Percentiles rank a stretch among this genome's conserved stretches.
Evolutionary conservation across 2,888 invertebrate genomes (phyloP).

Genomic region (Prosopocoilus inquinatus): DNA sequence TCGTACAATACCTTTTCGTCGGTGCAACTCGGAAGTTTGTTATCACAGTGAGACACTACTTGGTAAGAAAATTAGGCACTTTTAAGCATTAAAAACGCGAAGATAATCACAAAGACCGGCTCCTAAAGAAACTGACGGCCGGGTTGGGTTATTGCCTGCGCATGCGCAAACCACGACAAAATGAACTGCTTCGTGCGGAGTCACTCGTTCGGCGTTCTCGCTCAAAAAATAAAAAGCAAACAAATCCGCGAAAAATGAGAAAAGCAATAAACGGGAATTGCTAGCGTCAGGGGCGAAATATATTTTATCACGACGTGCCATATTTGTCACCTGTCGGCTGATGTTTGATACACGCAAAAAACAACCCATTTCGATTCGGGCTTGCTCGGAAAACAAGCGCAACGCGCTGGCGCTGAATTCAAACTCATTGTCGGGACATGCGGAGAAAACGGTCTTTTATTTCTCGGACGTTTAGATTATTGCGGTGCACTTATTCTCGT

Average conservation of each 20-base stretch:
- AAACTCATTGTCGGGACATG: no score
- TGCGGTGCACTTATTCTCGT: no score
- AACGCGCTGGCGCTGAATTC: no score
- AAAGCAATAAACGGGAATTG: not conserved
- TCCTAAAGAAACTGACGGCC: constrained; percentile 26
- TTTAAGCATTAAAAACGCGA: constrained; percentile 7
- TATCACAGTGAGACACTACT: constrained; percentile 20
- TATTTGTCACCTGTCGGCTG: no score
- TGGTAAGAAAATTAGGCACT: constrained; percentile 25
- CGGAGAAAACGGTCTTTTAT: no score
- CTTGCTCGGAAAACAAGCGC: no score
- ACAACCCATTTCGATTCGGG: no score
- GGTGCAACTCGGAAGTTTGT: not conserved
- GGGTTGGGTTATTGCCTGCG: constrained; percentile 26
- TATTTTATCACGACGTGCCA: no score
- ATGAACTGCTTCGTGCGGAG: constrained; percentile 3
- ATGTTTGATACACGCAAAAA: no score
- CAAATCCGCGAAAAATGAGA: not conserved
- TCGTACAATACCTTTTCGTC: constrained; percentile 1
- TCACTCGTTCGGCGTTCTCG: constrained; percentile 2
- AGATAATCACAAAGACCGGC: constrained; percentile 27
- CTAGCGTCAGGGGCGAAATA: no score
- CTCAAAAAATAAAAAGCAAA: not conserved
- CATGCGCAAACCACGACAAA: constrained; percentile 16
- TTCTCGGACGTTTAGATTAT: no score